Percentiles rank a stretch among this genome's conserved stretches.
These are phyloP conservation scores for Mixornis gularis DNA, from an alignment of 2,113 vertebrate species.

Conservation along the genomic window DNA sequence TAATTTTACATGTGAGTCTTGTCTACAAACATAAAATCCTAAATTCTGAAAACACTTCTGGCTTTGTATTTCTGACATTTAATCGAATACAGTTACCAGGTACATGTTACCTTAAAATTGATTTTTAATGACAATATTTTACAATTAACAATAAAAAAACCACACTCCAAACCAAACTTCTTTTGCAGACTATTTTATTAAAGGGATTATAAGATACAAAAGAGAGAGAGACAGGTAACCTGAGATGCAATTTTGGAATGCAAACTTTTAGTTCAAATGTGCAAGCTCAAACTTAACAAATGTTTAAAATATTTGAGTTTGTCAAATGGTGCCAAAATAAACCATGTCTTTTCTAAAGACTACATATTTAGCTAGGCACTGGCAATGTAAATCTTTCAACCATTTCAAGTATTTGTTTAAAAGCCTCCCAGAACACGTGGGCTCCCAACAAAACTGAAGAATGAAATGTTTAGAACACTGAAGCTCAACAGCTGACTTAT, in stretches of 20 bases:
- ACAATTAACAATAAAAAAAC: not conserved
- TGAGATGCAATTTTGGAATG: constrained; percentile 71
- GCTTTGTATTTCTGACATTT: constrained; percentile 2
- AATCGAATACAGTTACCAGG: not conserved
- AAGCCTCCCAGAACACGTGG: constrained; percentile 74
- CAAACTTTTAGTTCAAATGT: constrained; percentile 76
- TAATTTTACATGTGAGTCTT: not conserved
- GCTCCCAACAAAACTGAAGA: constrained; percentile 68
- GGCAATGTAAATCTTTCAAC: constrained; percentile 80
- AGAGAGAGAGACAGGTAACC: constrained; percentile 65
- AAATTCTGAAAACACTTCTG: not conserved
- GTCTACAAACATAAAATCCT: not conserved
- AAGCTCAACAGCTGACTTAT: constrained; percentile 65
- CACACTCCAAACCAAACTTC: not conserved
- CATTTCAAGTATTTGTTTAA: constrained; percentile 81
- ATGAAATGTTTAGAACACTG: constrained; percentile 69
- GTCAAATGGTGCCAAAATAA: constrained; percentile 80
- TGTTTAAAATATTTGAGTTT: constrained; percentile 84
- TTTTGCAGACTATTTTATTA: constrained; percentile 64
- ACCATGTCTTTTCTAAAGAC: constrained; percentile 79
- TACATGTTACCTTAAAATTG: not conserved
- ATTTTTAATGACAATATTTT: constrained; percentile 23
- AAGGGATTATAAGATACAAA: constrained; percentile 70
- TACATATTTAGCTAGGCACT: constrained; percentile 77
- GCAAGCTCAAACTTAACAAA: constrained; percentile 82